Conservation (phyloP, 1,140 invertebrate genomes). For the Drosophila nasuta region DNA sequence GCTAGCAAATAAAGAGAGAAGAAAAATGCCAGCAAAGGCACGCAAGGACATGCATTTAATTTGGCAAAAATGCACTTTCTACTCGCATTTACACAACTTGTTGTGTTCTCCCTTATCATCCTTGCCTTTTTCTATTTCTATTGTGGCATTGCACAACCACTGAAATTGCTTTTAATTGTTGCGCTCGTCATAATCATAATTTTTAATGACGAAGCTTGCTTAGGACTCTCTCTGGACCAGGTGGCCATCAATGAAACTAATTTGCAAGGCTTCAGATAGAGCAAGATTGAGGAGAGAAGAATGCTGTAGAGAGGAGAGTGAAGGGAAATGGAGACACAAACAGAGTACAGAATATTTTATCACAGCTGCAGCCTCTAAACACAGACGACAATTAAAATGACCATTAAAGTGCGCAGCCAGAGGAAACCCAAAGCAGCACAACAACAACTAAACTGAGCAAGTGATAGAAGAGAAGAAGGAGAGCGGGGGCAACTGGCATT, state of each 20-base stretch:
- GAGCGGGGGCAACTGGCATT: slow-evolving; percentile 10
- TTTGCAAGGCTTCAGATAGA: slow-evolving; percentile 33
- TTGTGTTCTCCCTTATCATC: neutral
- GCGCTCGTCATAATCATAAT: slow-evolving; percentile 61
- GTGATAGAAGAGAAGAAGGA: neutral
- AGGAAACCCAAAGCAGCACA: slow-evolving; percentile 8
- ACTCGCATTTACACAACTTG: slow-evolving; percentile 6
- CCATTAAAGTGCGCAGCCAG: slow-evolving; percentile 48
- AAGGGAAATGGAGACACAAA: slow-evolving; percentile 2
- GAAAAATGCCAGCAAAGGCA: slow-evolving; percentile 25
- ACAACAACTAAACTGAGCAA: neutral
- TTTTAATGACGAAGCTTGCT: slow-evolving; percentile 60
- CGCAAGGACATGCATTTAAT: slow-evolving; percentile 68
- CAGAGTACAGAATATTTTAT: slow-evolving; percentile 53
- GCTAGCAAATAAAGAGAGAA: slow-evolving; percentile 45
- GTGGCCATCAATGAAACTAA: slow-evolving; percentile 72
- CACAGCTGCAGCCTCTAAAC: slow-evolving; percentile 60
- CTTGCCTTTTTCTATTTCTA: neutral
- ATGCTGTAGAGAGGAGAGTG: neutral
- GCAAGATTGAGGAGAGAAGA: neutral
- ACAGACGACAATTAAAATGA: slow-evolving; percentile 76
- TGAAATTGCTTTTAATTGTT: slow-evolving; percentile 66
- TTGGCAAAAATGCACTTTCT: slow-evolving; percentile 61
- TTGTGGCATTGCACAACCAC: slow-evolving; percentile 25
- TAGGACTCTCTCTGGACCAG: slow-evolving; percentile 5